A percentile compares a stretch with the other conserved stretches of the same genome.
Evolutionary conservation across 2,113 vertebrate species (phyloP).

Genomic region (Zosterops lateralis): DNA sequence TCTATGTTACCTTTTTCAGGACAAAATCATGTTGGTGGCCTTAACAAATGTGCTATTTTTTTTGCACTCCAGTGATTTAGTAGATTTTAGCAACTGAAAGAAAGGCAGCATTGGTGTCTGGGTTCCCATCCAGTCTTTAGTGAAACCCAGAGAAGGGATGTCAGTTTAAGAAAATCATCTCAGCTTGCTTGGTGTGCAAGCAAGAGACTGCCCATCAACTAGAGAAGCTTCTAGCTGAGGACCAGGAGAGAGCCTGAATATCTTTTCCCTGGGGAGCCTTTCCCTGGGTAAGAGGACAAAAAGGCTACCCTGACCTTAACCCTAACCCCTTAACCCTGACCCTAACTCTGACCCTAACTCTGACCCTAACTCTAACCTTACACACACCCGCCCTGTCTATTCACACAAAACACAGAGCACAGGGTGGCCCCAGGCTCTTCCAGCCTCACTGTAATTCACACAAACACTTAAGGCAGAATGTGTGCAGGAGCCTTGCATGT

Average conservation of each 20-base stretch:
- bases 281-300: neutral
- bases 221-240: neutral
- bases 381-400: neutral
- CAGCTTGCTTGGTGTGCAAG: neutral
- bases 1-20: neutral
- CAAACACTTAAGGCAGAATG: neutral
- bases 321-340: neutral
- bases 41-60: rapidly evolving
- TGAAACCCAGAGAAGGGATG: neutral
- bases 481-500: neutral
- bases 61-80: neutral
- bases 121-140: neutral
- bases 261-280: neutral
- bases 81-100: neutral
- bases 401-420: rapidly evolving
- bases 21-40: neutral
- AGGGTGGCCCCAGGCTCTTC: neutral
- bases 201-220: neutral
- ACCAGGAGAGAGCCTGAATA: neutral
- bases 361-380: neutral
- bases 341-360: neutral
- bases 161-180: neutral
- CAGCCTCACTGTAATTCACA: neutral
- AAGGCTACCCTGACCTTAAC: neutral
- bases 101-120: neutral